Conservation (phyloP, 30 jellyfish, hydroid and myxozoan species). For the Pelagia noctiluca region DNA sequence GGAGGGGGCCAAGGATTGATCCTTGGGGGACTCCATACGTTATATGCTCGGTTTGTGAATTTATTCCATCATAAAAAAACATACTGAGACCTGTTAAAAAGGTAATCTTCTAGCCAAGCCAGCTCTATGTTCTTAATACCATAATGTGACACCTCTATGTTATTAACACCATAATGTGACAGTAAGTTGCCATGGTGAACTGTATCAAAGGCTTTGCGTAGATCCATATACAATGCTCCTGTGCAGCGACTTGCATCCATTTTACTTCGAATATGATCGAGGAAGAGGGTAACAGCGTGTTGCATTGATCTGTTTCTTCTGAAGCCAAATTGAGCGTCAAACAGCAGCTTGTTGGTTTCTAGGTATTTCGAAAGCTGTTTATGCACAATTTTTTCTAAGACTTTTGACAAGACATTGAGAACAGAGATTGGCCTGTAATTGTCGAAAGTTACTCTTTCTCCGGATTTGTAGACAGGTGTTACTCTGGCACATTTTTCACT, state of each 20-base stretch:
- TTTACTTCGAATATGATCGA: no score
- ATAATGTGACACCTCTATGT: constrained; percentile 40
- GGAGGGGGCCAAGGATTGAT: no score
- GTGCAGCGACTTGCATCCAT: no score
- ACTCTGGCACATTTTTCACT: constrained; percentile 49
- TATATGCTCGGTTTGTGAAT: constrained; percentile 38
- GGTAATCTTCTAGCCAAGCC: constrained; percentile 62
- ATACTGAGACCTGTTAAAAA: constrained; percentile 65
- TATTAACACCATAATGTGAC: no score
- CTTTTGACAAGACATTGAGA: no score
- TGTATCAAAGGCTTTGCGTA: constrained; percentile 52
- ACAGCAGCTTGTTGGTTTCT: constrained; percentile 50
- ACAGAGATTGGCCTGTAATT: no score
- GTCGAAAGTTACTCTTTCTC: no score
- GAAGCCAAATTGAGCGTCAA: constrained; percentile 54
- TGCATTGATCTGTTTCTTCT: constrained; percentile 57
- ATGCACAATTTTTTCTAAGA: not conserved
- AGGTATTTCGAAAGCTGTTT: constrained; percentile 47
- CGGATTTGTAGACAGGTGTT: constrained; percentile 31
- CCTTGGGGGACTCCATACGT: no score
- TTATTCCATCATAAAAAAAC: constrained; percentile 72
- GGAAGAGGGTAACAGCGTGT: constrained; percentile 65
- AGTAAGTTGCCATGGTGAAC: constrained; percentile 61
- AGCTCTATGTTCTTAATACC: constrained; percentile 69
- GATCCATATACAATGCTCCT: constrained; percentile 14